Conservation (phyloP, 35 echinoderm and acorn worm genomes). For the Holothuria glaberrima region DNA sequence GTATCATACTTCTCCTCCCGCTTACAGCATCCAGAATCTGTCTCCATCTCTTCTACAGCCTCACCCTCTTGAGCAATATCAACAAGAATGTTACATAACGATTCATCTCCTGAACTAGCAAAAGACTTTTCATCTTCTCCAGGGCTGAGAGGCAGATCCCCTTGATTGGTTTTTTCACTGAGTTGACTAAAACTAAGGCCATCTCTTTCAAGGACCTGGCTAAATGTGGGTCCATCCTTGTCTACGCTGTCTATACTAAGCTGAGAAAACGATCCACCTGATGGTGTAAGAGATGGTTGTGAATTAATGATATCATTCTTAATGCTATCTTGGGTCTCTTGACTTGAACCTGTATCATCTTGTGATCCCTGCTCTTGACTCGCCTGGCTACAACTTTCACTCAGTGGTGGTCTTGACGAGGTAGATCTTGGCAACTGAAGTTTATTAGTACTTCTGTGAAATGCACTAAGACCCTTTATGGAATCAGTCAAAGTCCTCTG, state of each 20-base stretch:
- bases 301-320: neutral
- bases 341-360: neutral
- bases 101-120: neutral
- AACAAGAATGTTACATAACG: slow-evolving; percentile 19
- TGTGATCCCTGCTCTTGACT: neutral
- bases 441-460: slow-evolving; percentile 8
- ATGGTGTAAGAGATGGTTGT: neutral
- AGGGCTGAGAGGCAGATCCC: neutral
- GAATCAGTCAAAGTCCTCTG: slow-evolving; percentile 27
- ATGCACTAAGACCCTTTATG: slow-evolving; percentile 17
- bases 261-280: neutral
- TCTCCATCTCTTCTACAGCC: neutral
- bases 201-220: neutral
- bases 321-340: neutral
- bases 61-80: neutral
- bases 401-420: no score
- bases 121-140: neutral
- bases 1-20: neutral
- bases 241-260: slow-evolving; percentile 20
- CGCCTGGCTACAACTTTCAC: neutral
- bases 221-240: slow-evolving; percentile 43
- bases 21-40: no score
- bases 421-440: neutral
- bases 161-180: no score
- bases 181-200: neutral